Percentiles rank a stretch among this genome's conserved stretches.
Evolutionary conservation across 2,888 invertebrate genomes (phyloP).

Genomic region (Ichneumoninae sp.): DNA sequence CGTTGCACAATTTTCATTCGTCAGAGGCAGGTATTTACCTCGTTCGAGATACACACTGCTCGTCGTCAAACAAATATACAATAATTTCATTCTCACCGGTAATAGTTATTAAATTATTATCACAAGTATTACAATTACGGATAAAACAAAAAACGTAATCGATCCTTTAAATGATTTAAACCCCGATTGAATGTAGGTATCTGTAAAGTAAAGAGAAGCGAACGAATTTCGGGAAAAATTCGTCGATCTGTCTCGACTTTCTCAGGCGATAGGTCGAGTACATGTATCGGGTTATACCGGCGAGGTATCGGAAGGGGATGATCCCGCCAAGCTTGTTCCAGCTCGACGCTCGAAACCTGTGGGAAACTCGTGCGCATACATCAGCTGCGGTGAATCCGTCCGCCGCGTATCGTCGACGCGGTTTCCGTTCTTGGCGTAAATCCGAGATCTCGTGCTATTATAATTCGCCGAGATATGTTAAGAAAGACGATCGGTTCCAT

Average conservation of each 20-base stretch:
- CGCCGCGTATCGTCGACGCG: neutral
- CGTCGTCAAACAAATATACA: neutral
- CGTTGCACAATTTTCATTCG: constrained; percentile 46
- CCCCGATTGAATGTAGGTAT: neutral
- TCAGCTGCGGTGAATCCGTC: constrained; percentile 14
- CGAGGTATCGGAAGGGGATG: constrained; percentile 10
- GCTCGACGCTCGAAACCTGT: constrained; percentile 7
- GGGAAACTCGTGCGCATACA: constrained; percentile 3
- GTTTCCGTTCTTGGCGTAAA: neutral
- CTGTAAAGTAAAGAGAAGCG: neutral
- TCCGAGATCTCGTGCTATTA: neutral
- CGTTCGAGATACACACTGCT: constrained; percentile 6
- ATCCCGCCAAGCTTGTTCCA: constrained; percentile 5
- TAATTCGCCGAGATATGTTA: constrained; percentile 1
- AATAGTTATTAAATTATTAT: neutral
- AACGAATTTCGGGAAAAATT: neutral
- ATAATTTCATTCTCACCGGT: neutral
- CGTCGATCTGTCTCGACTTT: neutral
- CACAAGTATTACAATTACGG: neutral
- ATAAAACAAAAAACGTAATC: neutral
- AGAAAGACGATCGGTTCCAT: neutral
- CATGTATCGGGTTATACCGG: neutral
- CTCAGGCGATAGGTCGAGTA: neutral
- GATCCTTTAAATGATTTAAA: neutral
- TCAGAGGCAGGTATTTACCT: neutral